Percentiles rank a stretch among this genome's conserved stretches.
Evolutionary conservation across 2,888 invertebrate genomes (phyloP).

Genomic region (Leucozona laternaria): DNA sequence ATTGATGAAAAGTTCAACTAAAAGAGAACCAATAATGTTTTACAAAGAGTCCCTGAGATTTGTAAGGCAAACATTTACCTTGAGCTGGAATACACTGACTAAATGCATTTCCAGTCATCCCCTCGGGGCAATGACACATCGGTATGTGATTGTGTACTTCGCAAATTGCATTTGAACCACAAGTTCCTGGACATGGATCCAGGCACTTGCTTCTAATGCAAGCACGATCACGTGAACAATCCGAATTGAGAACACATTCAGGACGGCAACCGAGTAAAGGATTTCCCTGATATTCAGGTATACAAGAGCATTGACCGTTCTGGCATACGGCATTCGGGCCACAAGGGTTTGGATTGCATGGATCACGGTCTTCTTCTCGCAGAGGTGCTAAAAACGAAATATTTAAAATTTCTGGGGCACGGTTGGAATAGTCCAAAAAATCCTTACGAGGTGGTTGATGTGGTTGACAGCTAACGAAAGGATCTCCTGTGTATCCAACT

Average conservation of each 20-base stretch:
- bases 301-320: slow-evolving; percentile 88
- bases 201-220: slow-evolving; percentile 89
- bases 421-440: not conserved
- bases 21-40: slow-evolving; percentile 85
- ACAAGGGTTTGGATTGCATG: slow-evolving; percentile 90
- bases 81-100: slow-evolving; percentile 84
- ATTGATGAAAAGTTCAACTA: slow-evolving; percentile 84
- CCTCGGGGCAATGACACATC: slow-evolving; percentile 88
- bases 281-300: slow-evolving; percentile 88
- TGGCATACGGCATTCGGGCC: slow-evolving; percentile 90
- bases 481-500: slow-evolving; percentile 89
- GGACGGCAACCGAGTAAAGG: slow-evolving; percentile 89
- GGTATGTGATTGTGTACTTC: slow-evolving; percentile 89
- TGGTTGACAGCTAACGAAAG: slow-evolving; percentile 86
- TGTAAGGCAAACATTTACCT: slow-evolving; percentile 82
- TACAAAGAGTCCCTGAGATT: slow-evolving; percentile 82
- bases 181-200: slow-evolving; percentile 89
- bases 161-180: slow-evolving; percentile 88
- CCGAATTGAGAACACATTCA: slow-evolving; percentile 88
- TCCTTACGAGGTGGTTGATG: slow-evolving; percentile 77
- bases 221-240: slow-evolving; percentile 88
- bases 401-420: not conserved
- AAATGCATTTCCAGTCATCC: slow-evolving; percentile 90
- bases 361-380: slow-evolving; percentile 84
- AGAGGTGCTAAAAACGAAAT: slow-evolving; percentile 76